phyloP scores from a whole-genome alignment of 2,113 vertebrate species.

The Eptesicus fuscus region DNA sequence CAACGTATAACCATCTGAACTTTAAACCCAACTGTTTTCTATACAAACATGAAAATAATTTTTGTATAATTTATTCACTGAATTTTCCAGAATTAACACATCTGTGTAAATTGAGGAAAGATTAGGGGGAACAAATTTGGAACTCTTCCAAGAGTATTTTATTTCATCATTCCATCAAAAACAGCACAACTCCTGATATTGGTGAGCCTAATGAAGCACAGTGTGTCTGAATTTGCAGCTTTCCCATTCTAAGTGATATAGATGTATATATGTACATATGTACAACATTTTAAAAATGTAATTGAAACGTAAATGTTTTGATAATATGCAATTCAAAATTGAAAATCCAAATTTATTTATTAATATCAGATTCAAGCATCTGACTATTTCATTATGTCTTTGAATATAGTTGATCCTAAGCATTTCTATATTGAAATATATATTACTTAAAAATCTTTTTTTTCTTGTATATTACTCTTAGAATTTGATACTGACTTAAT shows the following conservation, averaged over 20 bases:
- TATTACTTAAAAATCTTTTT: neutral
- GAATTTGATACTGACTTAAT: neutral
- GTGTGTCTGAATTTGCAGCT: neutral
- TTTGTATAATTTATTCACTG: neutral
- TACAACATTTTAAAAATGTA: neutral
- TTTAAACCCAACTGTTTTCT: neutral
- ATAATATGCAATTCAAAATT: conserved; percentile 2
- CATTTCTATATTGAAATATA: neutral
- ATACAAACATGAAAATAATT: conserved; percentile 9
- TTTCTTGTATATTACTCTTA: neutral
- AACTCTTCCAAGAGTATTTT: neutral
- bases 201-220: neutral
- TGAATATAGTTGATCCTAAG: neutral
- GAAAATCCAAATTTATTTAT: conserved; percentile 15
- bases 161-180: neutral
- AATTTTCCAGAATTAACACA: conserved; percentile 18
- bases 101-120: neutral
- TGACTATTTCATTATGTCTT: conserved; percentile 22
- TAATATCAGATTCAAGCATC: neutral
- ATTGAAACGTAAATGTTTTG: neutral
- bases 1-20: neutral
- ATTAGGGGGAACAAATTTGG: neutral
- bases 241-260: neutral
- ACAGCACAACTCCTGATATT: neutral
- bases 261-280: neutral